Evolutionary conservation across 2,888 invertebrate genomes (phyloP), one percentile per base, ranked within the genome.

Genomic region (Carterocephalus palaemon): DNA sequence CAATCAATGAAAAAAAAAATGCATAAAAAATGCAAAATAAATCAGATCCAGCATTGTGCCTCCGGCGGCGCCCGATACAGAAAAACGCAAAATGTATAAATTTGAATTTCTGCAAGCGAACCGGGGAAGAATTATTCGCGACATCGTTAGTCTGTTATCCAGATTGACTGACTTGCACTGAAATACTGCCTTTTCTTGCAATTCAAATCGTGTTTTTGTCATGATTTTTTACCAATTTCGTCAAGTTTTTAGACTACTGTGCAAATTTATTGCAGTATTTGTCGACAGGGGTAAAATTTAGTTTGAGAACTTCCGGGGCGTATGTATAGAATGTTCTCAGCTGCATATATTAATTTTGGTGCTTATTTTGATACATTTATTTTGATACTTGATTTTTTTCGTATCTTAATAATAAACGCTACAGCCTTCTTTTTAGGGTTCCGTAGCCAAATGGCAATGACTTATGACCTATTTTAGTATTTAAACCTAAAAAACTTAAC

Each of bases 101-200:
- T 81, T 76, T 74, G 78, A 83, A 83, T 82, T 64, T 64, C 62
- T 59, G 33, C 49, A 34, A 56, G 57, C 57, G 55, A 53, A 61
- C 56, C 50, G 64, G 64, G 67, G 80, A 43, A 81, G 80, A 80
- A 70, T 70, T 81, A 81, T 80, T 62, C 73, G 59, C 57, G 60
- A 62, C 67, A 72, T 82, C 80, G 78, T 84, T 81, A 84, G 76
- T 67, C 69, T 57, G 68, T 69, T 73, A 70, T 73, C 69, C 66
- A 59, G 70, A 70, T 72, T 72, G 81, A 83, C 67, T 76, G 79
- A 76, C 75, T 62, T 70, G 58, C 62, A 57, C 59, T 59, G 57
- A 54, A 52, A 52, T 57, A 48, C 38, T 42, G 46, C 39, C 50
- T 60, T 66, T 72, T 68, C 65, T 62, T 57, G 52, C 60, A 63